Evolutionary conservation across 2,113 vertebrate genomes (phyloP), one percentile per base, ranked within the genome.

Genomic region (Peromyscus leucopus): DNA sequence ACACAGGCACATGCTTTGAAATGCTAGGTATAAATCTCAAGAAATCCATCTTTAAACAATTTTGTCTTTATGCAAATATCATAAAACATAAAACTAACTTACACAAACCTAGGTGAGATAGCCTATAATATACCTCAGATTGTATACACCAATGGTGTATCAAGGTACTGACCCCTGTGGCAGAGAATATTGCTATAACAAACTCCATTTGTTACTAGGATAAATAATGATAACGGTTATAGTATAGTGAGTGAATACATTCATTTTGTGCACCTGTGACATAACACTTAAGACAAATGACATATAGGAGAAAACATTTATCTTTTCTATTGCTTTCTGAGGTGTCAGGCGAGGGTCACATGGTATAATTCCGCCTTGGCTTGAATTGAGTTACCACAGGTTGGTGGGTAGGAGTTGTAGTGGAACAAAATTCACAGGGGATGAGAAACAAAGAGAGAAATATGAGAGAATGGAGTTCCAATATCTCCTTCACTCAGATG

Each of bases 391-490:
- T 6, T 46, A 55, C 36, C n/a, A 22, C 10, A 67, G n/a, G 67
- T 39, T 51, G 10, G 5, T 24, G 15, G 39, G 7, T 10, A 24
- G 7, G 48, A 17, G 0, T 11, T 12, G 0, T 11, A 9, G 2
- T 12, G 2, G 0, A 31, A 17, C 5, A 28, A 85, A 48, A 19
- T 4, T 78, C 26, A 67, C 3, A 4, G 24, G 26, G 46, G 1
- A 36, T 39, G 9, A 48, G 2, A 42, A 76, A 59, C 6, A 76
- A 22, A 65, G 22, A 74, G 39, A 74, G 22, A 90, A 36, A 86
- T 31, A 21, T 26, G 36, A 46, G 12, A 36, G 7, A 46, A 17
- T 2, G 24, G 19, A 22, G 33, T 65, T 7, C 24, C 10, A 67
- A 2, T 69, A 65, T 28, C 6, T 39, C 33, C 33, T 33, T 51